Percentiles rank a stretch among this genome's conserved stretches.
Conservation (phyloP, 1,140 invertebrate genomes). For the Drosophila dunni region DNA sequence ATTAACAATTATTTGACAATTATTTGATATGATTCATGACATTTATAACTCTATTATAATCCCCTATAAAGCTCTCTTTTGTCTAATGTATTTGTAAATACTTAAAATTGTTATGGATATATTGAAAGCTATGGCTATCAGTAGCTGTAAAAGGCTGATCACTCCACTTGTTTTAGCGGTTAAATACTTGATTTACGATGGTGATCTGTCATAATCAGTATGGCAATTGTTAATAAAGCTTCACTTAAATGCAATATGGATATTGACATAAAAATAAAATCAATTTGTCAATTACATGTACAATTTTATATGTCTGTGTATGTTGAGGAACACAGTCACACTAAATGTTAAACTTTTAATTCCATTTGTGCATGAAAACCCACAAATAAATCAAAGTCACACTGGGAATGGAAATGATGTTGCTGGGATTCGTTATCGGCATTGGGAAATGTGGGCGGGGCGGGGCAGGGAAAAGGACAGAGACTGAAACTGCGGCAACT, state of each 20-base stretch:
- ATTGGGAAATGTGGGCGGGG: neutral
- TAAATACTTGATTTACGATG: conserved; percentile 57
- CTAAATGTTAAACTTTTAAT: conserved; percentile 70
- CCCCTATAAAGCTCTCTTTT: too few relatives aligned
- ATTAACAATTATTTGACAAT: too few relatives aligned
- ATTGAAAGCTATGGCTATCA: too few relatives aligned
- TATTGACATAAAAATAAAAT: conserved; percentile 66
- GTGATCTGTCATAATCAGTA: conserved; percentile 53
- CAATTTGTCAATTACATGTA: conserved; percentile 70
- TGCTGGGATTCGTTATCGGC: conserved; percentile 15
- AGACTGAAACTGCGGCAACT: conserved; percentile 48
- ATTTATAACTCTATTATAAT: too few relatives aligned
- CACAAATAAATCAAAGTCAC: conserved; percentile 75
- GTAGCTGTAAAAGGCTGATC: too few relatives aligned
- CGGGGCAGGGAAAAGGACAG: neutral
- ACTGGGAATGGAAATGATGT: conserved; percentile 24
- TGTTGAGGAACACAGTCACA: conserved; percentile 51
- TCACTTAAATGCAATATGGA: conserved; percentile 33
- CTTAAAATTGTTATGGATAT: too few relatives aligned
- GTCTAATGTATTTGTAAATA: too few relatives aligned
- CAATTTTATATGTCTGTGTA: conserved; percentile 6
- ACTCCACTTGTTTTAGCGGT: conserved; percentile 44
- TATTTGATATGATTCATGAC: too few relatives aligned
- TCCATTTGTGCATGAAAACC: conserved; percentile 65
- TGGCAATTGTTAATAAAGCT: conserved; percentile 60